Conservation (phyloP, 2,113 vertebrate genomes). For the Macquaria ambigua region DNA sequence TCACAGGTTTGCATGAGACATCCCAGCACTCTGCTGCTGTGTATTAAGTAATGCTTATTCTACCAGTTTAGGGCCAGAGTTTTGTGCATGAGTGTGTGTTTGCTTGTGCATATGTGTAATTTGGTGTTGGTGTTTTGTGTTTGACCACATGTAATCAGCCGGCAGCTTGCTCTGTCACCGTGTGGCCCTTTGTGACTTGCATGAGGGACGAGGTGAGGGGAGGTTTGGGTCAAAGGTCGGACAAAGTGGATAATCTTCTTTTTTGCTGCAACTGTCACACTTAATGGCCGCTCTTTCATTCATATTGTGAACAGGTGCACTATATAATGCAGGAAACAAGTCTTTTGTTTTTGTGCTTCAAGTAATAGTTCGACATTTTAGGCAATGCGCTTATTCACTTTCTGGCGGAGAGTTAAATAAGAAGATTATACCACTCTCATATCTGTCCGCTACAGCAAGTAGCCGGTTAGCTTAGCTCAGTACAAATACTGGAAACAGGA, state of each 20-base stretch:
- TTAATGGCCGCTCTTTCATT: conserved; percentile 6
- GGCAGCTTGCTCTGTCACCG: conserved; percentile 4
- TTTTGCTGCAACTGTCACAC: conserved; percentile 48
- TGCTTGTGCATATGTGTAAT: conserved; percentile 3
- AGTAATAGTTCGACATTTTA: not conserved
- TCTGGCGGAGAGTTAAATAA: not conserved
- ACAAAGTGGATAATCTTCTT: conserved; percentile 21
- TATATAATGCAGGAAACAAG: not conserved
- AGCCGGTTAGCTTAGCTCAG: not conserved
- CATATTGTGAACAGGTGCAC: conserved; percentile 34
- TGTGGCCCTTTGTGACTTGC: conserved; percentile 35
- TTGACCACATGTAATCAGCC: conserved; percentile 10
- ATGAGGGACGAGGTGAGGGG: conserved; percentile 11
- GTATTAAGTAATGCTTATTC: not conserved
- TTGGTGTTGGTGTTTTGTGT: conserved; percentile 34
- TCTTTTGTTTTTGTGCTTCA: not conserved
- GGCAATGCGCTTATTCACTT: not conserved
- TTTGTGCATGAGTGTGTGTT: not conserved
- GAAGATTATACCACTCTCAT: not conserved
- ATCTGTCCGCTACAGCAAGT: not conserved
- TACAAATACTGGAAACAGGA: not conserved
- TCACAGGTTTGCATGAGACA: not conserved
- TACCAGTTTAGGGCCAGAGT: not conserved
- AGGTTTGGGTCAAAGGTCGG: conserved; percentile 59
- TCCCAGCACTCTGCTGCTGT: not conserved